phyloP scores from a whole-genome alignment of 2,888 invertebrate species.

The Metellina segmentata region DNA sequence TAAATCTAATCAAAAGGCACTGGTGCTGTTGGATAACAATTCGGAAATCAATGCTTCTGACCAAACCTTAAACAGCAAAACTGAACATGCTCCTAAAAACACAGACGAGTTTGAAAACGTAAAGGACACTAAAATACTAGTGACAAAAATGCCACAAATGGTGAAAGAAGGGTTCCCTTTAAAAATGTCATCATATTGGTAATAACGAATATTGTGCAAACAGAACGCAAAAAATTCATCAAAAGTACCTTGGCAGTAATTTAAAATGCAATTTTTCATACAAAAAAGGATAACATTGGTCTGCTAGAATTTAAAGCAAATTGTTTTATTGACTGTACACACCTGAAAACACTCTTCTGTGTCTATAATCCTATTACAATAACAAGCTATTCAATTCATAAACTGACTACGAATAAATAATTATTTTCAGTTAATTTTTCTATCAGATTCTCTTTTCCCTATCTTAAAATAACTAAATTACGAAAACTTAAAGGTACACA shows the following conservation, averaged over 20 bases:
- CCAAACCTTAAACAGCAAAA: neutral
- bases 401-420: too few relatives aligned
- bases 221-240: neutral
- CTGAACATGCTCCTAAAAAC: conserved; percentile 8
- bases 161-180: conserved; percentile 18
- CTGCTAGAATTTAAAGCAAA: neutral
- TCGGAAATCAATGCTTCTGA: conserved; percentile 5
- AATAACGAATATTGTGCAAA: neutral
- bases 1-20: conserved; percentile 26
- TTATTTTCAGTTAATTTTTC: too few relatives aligned
- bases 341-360: too few relatives aligned
- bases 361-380: too few relatives aligned
- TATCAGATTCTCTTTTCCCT: too few relatives aligned
- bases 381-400: too few relatives aligned
- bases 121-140: neutral
- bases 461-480: too few relatives aligned
- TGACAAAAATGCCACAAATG: conserved; percentile 1
- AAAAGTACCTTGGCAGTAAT: neutral
- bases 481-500: too few relatives aligned
- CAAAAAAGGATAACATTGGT: neutral
- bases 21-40: conserved; percentile 11
- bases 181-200: conserved; percentile 54
- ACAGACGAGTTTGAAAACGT: neutral
- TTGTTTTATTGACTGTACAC: too few relatives aligned
- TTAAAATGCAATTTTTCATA: neutral